Evolutionary conservation across 53 echinoderm and acorn worm genomes (phyloP).

Genomic region (Henricia sp.): DNA sequence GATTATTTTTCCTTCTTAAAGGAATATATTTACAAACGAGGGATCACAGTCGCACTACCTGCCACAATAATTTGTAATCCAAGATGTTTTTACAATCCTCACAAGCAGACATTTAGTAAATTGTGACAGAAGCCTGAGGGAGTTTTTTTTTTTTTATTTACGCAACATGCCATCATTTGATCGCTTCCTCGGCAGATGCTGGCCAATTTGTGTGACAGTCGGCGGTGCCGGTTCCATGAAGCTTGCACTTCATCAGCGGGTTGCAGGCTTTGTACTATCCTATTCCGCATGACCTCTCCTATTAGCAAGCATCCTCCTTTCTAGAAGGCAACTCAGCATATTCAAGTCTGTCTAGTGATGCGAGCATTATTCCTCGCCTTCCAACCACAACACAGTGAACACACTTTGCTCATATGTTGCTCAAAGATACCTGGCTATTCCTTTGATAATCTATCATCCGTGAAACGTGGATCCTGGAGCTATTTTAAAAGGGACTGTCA

Average conservation of each 20-base stretch:
- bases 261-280: background rate
- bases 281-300: background rate
- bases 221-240: background rate
- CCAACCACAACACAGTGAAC: too few relatives aligned
- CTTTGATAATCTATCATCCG: too few relatives aligned
- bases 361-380: too few relatives aligned
- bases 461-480: too few relatives aligned
- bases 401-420: too few relatives aligned
- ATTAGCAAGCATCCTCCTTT: background rate
- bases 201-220: background rate
- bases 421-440: too few relatives aligned
- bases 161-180: background rate
- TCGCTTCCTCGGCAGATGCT: constrained; percentile 1
- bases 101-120: too few relatives aligned
- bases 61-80: background rate
- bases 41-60: too few relatives aligned
- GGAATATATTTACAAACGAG: background rate
- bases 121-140: background rate
- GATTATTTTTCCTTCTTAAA: too few relatives aligned
- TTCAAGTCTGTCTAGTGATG: background rate
- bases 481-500: too few relatives aligned
- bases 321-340: too few relatives aligned
- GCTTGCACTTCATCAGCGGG: background rate
- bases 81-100: background rate
- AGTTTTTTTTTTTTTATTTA: background rate